These are phyloP conservation scores for Tinamus major DNA, from an alignment of 2,797 vertebrate species.

Conservation along the genomic window DNA sequence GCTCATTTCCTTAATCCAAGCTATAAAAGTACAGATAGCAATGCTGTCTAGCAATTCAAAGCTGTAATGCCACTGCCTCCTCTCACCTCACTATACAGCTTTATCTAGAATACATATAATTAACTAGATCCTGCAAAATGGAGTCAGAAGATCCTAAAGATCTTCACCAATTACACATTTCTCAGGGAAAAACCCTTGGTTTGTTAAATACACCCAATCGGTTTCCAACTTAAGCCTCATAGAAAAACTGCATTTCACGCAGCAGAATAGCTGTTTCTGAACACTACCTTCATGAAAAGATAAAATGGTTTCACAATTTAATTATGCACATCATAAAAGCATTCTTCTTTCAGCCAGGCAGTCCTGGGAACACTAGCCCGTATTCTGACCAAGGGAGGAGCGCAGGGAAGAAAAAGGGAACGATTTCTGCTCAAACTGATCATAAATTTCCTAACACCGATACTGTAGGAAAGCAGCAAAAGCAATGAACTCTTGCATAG, in stretches of 20 bases:
- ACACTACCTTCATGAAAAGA: constrained; percentile 16
- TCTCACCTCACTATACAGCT: background rate
- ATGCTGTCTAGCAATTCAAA: background rate
- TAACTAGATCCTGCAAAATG: background rate
- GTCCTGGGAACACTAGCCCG: background rate
- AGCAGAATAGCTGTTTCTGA: constrained; percentile 1
- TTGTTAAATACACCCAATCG: background rate
- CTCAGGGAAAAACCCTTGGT: background rate
- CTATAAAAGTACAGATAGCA: background rate
- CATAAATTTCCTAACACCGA: background rate
- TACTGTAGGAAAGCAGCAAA: constrained; percentile 2
- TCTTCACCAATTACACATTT: background rate
- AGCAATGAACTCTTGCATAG: constrained; percentile 19
- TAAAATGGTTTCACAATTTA: constrained; percentile 44
- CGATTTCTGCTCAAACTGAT: background rate
- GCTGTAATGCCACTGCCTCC: background rate
- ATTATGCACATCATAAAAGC: constrained; percentile 8
- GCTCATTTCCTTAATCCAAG: background rate
- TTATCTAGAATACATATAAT: background rate
- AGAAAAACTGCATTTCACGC: background rate
- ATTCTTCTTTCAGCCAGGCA: background rate
- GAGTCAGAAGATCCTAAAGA: background rate
- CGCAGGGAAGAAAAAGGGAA: background rate
- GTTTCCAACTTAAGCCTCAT: background rate
- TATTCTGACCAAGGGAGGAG: background rate